Evolutionary conservation across 2,797 vertebrate species (phyloP).

Genomic region (Karalla daura): DNA sequence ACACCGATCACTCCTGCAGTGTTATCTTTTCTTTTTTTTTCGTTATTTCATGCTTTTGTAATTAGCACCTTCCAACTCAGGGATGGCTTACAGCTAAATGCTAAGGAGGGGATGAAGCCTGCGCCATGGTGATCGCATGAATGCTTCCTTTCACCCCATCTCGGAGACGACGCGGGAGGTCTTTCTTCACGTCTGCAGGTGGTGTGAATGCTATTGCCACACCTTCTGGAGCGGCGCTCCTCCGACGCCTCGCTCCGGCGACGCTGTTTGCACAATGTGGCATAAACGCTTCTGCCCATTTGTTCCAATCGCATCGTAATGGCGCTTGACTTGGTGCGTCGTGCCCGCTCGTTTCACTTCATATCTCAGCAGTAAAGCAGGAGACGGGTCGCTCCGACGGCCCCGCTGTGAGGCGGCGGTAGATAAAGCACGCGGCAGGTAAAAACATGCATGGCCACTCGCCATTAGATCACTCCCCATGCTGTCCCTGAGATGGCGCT

Average conservation of each 20-base stretch:
- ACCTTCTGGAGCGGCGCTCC: slow-evolving; percentile 74
- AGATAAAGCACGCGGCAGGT: slow-evolving; percentile 79
- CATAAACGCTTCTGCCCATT: slow-evolving; percentile 52
- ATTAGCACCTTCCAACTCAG: slow-evolving; percentile 88
- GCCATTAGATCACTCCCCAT: slow-evolving; percentile 74
- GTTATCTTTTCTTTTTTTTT: slow-evolving; percentile 43
- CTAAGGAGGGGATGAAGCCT: slow-evolving; percentile 82
- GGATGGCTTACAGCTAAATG: slow-evolving; percentile 83
- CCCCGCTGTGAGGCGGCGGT: slow-evolving; percentile 64
- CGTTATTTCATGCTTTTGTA: slow-evolving; percentile 80
- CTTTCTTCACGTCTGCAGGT: slow-evolving; percentile 85
- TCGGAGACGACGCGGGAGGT: slow-evolving; percentile 81
- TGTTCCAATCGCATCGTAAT: slow-evolving; percentile 63
- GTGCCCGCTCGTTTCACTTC: slow-evolving; percentile 46
- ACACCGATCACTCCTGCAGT: slow-evolving; percentile 22
- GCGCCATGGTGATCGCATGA: slow-evolving; percentile 74
- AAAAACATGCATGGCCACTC: slow-evolving; percentile 69
- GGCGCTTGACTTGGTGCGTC: slow-evolving; percentile 52
- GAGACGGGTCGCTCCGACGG: slow-evolving; percentile 43
- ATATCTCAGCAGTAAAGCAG: slow-evolving; percentile 63
- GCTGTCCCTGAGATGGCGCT: slow-evolving; percentile 66
- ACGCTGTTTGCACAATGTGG: slow-evolving; percentile 51
- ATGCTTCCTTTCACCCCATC: slow-evolving; percentile 81
- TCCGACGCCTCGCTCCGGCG: slow-evolving; percentile 24
- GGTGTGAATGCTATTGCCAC: slow-evolving; percentile 84